These are phyloP conservation scores for Eubasilissa splendida DNA, from an alignment of 2,888 invertebrate species.

Conservation along the genomic window DNA sequence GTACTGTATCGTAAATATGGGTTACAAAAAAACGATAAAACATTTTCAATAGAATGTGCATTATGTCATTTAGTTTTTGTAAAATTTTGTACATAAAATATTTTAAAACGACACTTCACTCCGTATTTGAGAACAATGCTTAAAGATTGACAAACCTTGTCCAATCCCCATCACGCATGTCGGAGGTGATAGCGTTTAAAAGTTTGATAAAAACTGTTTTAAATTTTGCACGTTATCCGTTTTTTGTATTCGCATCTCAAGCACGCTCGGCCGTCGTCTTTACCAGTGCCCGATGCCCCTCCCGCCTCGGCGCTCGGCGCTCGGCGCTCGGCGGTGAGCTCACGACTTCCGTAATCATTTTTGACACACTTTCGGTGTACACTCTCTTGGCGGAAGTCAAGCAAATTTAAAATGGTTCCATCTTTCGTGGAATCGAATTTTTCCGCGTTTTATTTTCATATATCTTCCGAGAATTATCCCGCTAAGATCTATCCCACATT, in stretches of 20 bases:
- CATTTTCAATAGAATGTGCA: too few relatives aligned
- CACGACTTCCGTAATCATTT: conserved; percentile 35
- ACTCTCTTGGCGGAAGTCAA: conserved; percentile 16
- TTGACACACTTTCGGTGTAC: conserved; percentile 45
- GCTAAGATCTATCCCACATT: too few relatives aligned
- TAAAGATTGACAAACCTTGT: too few relatives aligned
- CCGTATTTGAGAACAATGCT: too few relatives aligned
- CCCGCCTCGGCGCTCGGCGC: too few relatives aligned
- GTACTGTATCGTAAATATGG: too few relatives aligned
- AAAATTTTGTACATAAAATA: too few relatives aligned
- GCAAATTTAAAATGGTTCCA: conserved; percentile 2
- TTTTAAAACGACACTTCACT: too few relatives aligned
- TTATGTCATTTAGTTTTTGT: too few relatives aligned
- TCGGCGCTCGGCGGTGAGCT: not conserved
- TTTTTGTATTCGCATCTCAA: conserved; percentile 22
- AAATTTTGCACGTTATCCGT: not conserved
- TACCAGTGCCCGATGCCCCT: not conserved
- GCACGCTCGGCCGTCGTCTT: conserved; percentile 12
- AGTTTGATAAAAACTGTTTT: not conserved
- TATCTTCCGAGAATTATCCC: not conserved
- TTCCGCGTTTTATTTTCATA: not conserved
- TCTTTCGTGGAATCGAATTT: conserved; percentile 16
- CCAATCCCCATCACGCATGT: too few relatives aligned
- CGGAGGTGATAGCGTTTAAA: too few relatives aligned
- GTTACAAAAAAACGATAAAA: too few relatives aligned